Conservation (phyloP, 2,113 vertebrate species). For the Paradoxurus hermaphroditus region DNA sequence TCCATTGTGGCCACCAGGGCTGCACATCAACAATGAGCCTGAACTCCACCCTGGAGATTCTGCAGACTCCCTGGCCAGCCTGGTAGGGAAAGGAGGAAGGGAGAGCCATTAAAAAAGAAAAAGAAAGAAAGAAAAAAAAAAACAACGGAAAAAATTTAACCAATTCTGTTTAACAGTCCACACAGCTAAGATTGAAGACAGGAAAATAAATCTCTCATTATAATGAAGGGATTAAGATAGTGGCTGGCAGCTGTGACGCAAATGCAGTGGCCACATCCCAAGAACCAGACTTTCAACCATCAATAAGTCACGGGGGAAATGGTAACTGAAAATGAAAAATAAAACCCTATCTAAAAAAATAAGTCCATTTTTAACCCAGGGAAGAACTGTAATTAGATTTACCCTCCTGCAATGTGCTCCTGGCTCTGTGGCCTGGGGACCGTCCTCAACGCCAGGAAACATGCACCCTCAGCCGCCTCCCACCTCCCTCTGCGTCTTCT, state of each 20-base stretch:
- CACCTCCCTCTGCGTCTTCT: not conserved
- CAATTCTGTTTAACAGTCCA: not conserved
- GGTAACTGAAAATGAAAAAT: not conserved
- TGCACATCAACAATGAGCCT: not conserved
- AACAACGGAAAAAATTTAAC: not conserved
- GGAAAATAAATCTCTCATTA: not conserved
- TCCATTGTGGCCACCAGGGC: not conserved
- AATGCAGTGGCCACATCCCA: not conserved
- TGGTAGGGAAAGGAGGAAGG: not conserved
- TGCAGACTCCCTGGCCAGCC: not conserved
- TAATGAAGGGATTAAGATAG: not conserved
- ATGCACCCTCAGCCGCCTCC: too few species aligned
- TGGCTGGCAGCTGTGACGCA: not conserved
- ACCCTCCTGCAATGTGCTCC: not conserved
- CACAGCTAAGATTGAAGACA: not conserved
- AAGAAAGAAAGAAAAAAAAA: too few species aligned
- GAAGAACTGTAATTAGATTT: not conserved
- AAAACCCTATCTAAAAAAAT: not conserved
- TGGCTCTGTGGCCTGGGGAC: too few species aligned
- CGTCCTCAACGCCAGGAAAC: not conserved
- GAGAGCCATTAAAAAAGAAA: not conserved
- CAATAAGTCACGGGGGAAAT: not conserved
- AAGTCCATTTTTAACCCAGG: not conserved
- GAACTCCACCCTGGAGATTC: not conserved
- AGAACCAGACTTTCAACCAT: not conserved